A percentile compares a stretch with the other conserved stretches of the same genome.
phyloP scores from a whole-genome alignment of 2,888 invertebrate genomes.

The Flabesymbios commensalis region DNA sequence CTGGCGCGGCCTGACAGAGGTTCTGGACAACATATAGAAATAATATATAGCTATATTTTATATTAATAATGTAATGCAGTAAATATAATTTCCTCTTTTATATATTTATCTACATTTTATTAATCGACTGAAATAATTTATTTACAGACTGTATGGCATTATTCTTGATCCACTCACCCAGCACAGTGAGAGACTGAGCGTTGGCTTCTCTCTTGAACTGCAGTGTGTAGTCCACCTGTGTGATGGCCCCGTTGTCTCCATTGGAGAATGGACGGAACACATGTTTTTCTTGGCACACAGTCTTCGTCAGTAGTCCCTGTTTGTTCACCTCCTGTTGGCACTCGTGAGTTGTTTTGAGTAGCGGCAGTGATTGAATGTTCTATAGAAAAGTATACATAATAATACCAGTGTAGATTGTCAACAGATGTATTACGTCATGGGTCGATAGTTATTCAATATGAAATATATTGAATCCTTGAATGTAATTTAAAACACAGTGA shows the following conservation, averaged over 20 bases:
- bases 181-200: too few relatives aligned
- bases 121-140: too few relatives aligned
- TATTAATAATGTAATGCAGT: too few relatives aligned
- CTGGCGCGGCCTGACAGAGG: neutral
- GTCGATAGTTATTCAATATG: too few relatives aligned
- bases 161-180: too few relatives aligned
- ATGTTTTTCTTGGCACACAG: constrained; percentile 73
- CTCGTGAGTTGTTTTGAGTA: constrained; percentile 65
- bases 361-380: constrained; percentile 55
- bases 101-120: too few relatives aligned
- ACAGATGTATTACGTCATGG: too few relatives aligned
- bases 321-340: constrained; percentile 71
- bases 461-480: too few relatives aligned
- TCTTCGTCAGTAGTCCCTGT: constrained; percentile 71
- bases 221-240: constrained; percentile 58
- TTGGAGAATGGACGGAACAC: constrained; percentile 75
- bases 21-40: neutral
- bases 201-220: constrained; percentile 37
- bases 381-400: constrained; percentile 8
- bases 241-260: constrained; percentile 61
- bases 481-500: neutral
- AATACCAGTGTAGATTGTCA: neutral
- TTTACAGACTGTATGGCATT: too few relatives aligned
- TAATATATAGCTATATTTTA: neutral
- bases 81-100: too few relatives aligned